Percentiles rank a stretch among this genome's conserved stretches.
These are phyloP conservation scores for Zaprionus lineosus DNA, from an alignment of 2,888 invertebrate genomes.

Conservation along the genomic window DNA sequence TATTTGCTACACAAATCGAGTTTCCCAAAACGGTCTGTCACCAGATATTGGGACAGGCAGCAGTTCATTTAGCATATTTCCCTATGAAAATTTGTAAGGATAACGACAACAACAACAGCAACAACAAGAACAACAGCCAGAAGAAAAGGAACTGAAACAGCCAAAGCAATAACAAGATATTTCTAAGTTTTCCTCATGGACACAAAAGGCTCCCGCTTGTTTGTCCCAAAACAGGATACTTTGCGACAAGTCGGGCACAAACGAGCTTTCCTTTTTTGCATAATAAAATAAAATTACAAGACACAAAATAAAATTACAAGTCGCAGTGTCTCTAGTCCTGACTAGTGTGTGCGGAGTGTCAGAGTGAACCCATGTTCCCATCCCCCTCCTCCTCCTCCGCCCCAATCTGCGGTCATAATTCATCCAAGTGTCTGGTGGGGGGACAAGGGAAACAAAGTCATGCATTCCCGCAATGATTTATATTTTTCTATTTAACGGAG, in stretches of 20 bases:
- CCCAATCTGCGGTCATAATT: too few relatives aligned
- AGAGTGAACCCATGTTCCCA: too few relatives aligned
- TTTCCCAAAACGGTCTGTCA: slow-evolving; percentile 7
- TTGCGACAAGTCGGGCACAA: slow-evolving; percentile 7
- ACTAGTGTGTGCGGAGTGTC: too few relatives aligned
- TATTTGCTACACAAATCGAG: slow-evolving; percentile 15
- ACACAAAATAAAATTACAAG: slow-evolving; percentile 63
- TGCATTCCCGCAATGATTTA: too few relatives aligned
- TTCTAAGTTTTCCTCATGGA: slow-evolving; percentile 45
- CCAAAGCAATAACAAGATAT: slow-evolving; percentile 36
- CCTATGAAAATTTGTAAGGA: slow-evolving; percentile 39
- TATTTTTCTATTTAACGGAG: too few relatives aligned
- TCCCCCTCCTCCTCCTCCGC: too few relatives aligned
- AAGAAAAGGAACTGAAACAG: too few relatives aligned
- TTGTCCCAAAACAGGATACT: slow-evolving; percentile 24
- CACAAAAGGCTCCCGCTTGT: slow-evolving; percentile 33
- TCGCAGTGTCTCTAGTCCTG: slow-evolving; percentile 32
- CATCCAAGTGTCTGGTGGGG: too few relatives aligned
- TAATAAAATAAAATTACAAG: slow-evolving; percentile 65
- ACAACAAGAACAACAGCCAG: slow-evolving; percentile 11
- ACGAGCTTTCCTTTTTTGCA: slow-evolving; percentile 10
- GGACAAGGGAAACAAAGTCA: too few relatives aligned
- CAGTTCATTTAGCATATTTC: slow-evolving; percentile 47
- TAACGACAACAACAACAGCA: slow-evolving; percentile 21
- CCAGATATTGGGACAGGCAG: slow-evolving; percentile 1